These are phyloP conservation scores for Spinus olivaceus DNA, from an alignment of 2,797 vertebrate species.

Conservation along the genomic window DNA sequence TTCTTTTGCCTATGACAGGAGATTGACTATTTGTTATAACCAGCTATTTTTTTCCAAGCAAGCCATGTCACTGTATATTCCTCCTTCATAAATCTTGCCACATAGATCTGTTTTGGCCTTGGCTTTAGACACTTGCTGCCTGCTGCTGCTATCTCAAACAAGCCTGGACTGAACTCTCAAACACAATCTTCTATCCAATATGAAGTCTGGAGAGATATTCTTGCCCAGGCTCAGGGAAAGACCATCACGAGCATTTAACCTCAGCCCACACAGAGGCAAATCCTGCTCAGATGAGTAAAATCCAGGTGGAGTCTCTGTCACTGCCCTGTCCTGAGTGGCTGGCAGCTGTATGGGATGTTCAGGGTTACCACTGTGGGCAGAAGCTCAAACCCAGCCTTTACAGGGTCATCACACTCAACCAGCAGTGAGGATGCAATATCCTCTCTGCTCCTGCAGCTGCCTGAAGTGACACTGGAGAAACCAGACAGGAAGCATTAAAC, in stretches of 20 bases:
- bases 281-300: neutral
- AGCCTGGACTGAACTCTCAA: neutral
- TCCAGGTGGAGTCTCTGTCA: no score
- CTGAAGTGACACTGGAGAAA: neutral
- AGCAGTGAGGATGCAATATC: neutral
- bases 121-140: neutral
- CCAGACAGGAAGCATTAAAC: neutral
- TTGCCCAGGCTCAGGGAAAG: neutral
- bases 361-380: neutral
- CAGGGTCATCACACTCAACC: accelerated
- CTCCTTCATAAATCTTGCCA: neutral
- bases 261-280: accelerated
- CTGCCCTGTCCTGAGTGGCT: accelerated
- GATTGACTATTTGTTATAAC: neutral
- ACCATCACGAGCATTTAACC: accelerated
- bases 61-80: neutral
- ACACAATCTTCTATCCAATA: neutral
- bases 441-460: neutral
- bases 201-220: neutral
- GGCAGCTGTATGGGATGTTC: neutral
- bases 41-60: neutral
- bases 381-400: neutral
- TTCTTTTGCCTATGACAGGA: neutral
- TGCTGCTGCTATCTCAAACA: neutral
- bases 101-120: neutral